Base-by-base conservation (phyloP, 2,888 invertebrate species). In the Theristus sp. region DNA sequence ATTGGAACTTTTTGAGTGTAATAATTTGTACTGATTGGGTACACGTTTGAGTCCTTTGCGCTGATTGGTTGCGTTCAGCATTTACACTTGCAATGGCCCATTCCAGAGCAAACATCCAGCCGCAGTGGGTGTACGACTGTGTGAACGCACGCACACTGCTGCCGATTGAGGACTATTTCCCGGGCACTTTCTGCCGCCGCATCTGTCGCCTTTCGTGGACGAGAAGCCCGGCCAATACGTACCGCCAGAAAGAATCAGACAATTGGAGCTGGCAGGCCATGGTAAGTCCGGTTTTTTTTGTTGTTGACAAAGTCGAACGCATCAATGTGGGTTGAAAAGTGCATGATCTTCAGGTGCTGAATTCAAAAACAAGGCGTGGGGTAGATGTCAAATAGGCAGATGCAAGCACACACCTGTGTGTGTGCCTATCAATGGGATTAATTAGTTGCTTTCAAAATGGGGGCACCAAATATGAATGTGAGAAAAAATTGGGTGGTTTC, bases 41-140 rank as follows among this genome's bases (percentile, higher is more conserved):
- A n/a, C n/a, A n/a, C n/a, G n/a, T n/a, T n/a, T n/a, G n/a, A n/a
- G n/a, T n/a, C n/a, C n/a, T n/a, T n/a, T n/a, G n/a, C n/a, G n/a
- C n/a, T n/a, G n/a, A n/a, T n/a, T n/a, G n/a, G n/a, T n/a, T n/a
- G n/a, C n/a, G n/a, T n/a, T n/a, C n/a, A n/a, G n/a, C n/a, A n/a
- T n/a, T n/a, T n/a, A n/a, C n/a, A n/a, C n/a, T n/a, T n/a, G n/a
- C n/a, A n/a, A n/a, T n/a, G n/a, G n/a, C n/a, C n/a, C 20, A 30
- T 65, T 65, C 17, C 67, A 82, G 84, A 60, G 89, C 87, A 74
- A 98, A 96, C 74, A 79, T 98, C 22, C 98, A 98, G 76, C 96
- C 98, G 0, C 98, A 98, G 74, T 98, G 96, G 96, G 81, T 98
- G 1, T 94, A 90, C 77, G 98, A 99, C 78, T 85, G 86, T 72